These are phyloP conservation scores for Columba guinea DNA, from an alignment of 2,797 vertebrate genomes.

Conservation along the genomic window DNA sequence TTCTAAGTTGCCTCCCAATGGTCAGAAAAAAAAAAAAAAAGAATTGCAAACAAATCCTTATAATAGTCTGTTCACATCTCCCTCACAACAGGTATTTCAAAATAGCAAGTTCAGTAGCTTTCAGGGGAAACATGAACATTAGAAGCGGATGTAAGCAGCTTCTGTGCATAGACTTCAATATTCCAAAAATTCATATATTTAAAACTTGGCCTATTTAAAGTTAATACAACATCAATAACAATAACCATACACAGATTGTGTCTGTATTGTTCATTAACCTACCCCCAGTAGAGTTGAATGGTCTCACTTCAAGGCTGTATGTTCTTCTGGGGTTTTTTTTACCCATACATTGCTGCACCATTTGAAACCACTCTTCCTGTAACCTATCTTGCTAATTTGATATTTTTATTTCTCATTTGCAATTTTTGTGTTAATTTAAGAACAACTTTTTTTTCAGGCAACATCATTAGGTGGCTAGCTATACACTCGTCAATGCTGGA, in stretches of 20 bases:
- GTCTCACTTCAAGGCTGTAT: not conserved
- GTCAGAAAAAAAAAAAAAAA: not conserved
- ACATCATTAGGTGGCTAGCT: not conserved
- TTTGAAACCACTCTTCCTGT: not conserved
- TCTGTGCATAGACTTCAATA: not conserved
- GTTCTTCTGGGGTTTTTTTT: not conserved
- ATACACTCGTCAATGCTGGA: not conserved
- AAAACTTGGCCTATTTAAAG: not conserved
- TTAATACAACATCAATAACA: not conserved
- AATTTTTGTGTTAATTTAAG: not conserved
- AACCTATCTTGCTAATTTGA: not conserved
- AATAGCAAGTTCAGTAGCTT: not conserved
- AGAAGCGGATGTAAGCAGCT: not conserved
- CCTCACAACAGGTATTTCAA: not conserved
- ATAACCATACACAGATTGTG: not conserved
- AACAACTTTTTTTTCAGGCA: not conserved
- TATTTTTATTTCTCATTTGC: not conserved
- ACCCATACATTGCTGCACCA: not conserved
- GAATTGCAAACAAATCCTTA: not conserved
- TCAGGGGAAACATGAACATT: not conserved
- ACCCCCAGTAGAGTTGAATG: not conserved
- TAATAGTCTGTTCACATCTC: not conserved
- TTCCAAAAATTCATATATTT: not conserved
- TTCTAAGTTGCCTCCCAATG: not conserved
- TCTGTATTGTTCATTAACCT: not conserved